These are phyloP conservation scores for Subanguina moxae DNA, from an alignment of 1,140 invertebrate genomes.

Conservation along the genomic window DNA sequence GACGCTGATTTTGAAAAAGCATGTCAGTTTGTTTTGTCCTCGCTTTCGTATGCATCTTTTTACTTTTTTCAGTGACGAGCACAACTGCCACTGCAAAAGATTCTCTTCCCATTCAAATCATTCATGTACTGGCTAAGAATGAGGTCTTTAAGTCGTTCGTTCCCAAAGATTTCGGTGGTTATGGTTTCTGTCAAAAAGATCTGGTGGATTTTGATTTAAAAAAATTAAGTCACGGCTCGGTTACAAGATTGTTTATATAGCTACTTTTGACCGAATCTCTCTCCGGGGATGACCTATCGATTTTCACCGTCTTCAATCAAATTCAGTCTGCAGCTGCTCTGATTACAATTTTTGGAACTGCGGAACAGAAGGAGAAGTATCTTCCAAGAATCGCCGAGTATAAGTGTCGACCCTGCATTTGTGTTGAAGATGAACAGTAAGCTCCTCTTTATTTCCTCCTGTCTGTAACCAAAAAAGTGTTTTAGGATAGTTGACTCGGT, in stretches of 20 bases:
- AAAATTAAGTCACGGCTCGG: constrained; percentile 34
- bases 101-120: constrained; percentile 1
- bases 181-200: constrained; percentile 51
- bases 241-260: not conserved
- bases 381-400: constrained; percentile 70
- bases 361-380: constrained; percentile 83
- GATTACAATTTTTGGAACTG: constrained; percentile 78
- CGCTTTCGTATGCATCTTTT: not conserved
- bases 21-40: constrained; percentile 24
- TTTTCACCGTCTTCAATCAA: constrained; percentile 35
- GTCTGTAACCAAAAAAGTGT: constrained; percentile 8
- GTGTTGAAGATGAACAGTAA: constrained; percentile 36
- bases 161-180: constrained; percentile 49
- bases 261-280: not conserved
- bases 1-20: constrained; percentile 32
- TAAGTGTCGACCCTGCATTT: constrained; percentile 40
- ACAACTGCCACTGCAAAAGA: not conserved
- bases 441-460: not conserved
- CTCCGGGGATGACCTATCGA: constrained; percentile 35
- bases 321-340: constrained; percentile 75
- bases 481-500: constrained; percentile 26
- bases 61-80: constrained; percentile 11
- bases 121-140: constrained; percentile 34
- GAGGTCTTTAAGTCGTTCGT: constrained; percentile 38
- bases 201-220: constrained; percentile 27